Conservation (phyloP, 92 coral and sea anemone species). For the Epizoanthus rinbou region DNA sequence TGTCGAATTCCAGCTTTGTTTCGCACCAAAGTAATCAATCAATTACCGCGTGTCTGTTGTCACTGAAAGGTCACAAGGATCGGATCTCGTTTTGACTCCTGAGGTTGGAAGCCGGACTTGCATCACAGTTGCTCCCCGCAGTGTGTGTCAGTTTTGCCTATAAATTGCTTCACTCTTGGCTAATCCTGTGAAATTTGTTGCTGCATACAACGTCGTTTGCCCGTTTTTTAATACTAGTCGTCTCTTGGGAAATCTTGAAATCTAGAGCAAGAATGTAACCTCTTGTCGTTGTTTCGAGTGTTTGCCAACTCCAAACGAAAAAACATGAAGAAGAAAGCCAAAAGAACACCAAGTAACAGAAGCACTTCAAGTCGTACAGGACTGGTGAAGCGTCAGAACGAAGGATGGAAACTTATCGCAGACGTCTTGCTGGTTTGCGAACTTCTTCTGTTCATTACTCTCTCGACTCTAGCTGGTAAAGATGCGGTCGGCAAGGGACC, state of each 20-base stretch:
- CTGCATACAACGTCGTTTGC: not conserved
- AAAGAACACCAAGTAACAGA: constrained; percentile 65
- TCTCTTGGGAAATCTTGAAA: constrained; percentile 21
- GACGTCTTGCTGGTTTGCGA: constrained; percentile 85
- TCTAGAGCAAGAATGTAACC: not conserved
- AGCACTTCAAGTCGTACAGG: constrained; percentile 75
- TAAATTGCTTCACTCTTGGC: constrained; percentile 18
- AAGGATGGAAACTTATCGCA: constrained; percentile 72
- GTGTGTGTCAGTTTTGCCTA: constrained; percentile 23
- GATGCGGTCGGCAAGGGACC: constrained; percentile 49
- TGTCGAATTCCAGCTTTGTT: constrained; percentile 19
- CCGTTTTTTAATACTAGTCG: not conserved
- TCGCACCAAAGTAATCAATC: constrained; percentile 19
- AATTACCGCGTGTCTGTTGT: constrained; percentile 6
- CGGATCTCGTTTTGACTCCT: constrained; percentile 4
- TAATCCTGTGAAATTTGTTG: not conserved
- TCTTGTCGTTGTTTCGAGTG: not conserved
- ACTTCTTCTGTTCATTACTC: constrained; percentile 71
- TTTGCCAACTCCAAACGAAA: constrained; percentile 2
- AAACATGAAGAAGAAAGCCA: constrained; percentile 60
- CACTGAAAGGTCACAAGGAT: constrained; percentile 29
- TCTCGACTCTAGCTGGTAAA: constrained; percentile 74
- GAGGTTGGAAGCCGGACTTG: constrained; percentile 35
- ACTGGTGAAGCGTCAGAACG: constrained; percentile 50
- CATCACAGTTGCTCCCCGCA: constrained; percentile 29